phyloP scores from a whole-genome alignment of 1,140 invertebrate genomes.

The Riptortus pedestris region DNA sequence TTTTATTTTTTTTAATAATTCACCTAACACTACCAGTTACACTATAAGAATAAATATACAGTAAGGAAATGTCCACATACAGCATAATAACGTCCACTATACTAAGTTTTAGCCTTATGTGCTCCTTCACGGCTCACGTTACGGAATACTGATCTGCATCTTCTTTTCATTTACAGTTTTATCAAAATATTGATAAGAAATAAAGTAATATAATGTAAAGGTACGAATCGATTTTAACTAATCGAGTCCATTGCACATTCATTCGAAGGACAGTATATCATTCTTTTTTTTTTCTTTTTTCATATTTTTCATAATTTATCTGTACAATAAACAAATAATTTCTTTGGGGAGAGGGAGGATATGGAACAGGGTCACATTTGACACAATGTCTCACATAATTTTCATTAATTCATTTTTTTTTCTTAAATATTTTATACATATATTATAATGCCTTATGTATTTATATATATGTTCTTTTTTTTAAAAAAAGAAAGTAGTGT shows the following conservation, averaged over 20 bases:
- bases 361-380: constrained; percentile 7
- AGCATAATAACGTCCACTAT: constrained; percentile 26
- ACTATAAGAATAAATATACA: constrained; percentile 27
- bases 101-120: constrained; percentile 32
- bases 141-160: constrained; percentile 25
- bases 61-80: constrained; percentile 26
- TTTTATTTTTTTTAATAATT: constrained; percentile 7
- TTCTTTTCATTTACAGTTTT: constrained; percentile 9
- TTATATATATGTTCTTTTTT: not conserved
- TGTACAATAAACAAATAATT: constrained; percentile 13
- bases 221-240: not conserved
- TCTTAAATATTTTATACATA: constrained; percentile 4
- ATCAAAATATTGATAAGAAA: constrained; percentile 23
- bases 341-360: not conserved
- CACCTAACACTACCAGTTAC: constrained; percentile 19
- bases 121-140: constrained; percentile 7
- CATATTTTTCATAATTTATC: constrained; percentile 4
- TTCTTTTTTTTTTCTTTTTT: constrained; percentile 16
- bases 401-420: not conserved
- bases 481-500: not conserved
- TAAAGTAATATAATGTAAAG: constrained; percentile 15
- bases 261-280: constrained; percentile 16
- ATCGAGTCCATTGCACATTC: constrained; percentile 24
- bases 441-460: not conserved
- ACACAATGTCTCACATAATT: not conserved